phyloP scores from a whole-genome alignment of 2,113 vertebrate genomes.

The Gymnocephalus cernua region DNA sequence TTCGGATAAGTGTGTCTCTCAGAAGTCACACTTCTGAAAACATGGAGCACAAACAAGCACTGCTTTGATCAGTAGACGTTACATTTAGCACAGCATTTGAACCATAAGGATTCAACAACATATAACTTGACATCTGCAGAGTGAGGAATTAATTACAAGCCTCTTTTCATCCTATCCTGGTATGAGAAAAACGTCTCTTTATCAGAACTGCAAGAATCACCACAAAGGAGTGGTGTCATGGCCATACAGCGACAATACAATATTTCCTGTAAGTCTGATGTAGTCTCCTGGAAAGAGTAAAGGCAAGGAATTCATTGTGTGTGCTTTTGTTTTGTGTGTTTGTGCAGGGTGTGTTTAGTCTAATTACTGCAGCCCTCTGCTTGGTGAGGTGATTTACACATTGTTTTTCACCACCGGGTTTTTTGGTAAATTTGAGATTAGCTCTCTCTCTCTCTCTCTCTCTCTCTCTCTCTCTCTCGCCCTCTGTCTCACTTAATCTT shows the following conservation, averaged over 20 bases:
- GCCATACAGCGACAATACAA: not conserved
- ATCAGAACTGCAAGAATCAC: not conserved
- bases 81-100: not conserved
- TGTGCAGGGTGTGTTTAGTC: slow-evolving; percentile 65
- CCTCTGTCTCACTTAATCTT: slow-evolving; percentile 55
- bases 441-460: slow-evolving; percentile 3
- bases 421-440: slow-evolving; percentile 76
- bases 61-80: slow-evolving; percentile 26
- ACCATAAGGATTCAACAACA: not conserved
- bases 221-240: not conserved
- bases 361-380: slow-evolving; percentile 73
- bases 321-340: slow-evolving; percentile 34
- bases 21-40: slow-evolving; percentile 23
- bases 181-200: slow-evolving; percentile 2
- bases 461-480: slow-evolving; percentile 27
- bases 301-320: slow-evolving; percentile 13
- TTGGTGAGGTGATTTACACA: slow-evolving; percentile 75
- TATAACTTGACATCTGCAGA: slow-evolving; percentile 17
- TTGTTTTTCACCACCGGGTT: slow-evolving; percentile 63
- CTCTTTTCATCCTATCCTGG: not conserved
- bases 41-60: not conserved
- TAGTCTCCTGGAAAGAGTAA: slow-evolving; percentile 3
- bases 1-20: slow-evolving; percentile 18
- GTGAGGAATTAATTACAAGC: slow-evolving; percentile 8
- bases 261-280: not conserved